These are phyloP conservation scores for Neodon shergylaensis DNA, from an alignment of 2,113 vertebrate genomes.

Conservation along the genomic window DNA sequence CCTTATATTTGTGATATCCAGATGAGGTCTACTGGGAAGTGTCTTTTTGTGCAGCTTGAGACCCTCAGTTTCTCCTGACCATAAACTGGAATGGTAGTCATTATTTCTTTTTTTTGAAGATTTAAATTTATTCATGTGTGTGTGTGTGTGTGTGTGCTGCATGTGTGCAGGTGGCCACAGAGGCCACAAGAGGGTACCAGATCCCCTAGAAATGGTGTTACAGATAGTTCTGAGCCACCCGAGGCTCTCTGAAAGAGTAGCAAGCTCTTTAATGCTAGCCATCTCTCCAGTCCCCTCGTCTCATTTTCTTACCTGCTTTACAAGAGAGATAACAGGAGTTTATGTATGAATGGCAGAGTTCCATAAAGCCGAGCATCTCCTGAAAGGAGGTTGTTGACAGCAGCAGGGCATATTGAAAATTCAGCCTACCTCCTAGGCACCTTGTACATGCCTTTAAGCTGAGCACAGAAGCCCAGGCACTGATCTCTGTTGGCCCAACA, in stretches of 20 bases:
- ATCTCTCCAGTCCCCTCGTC: neutral
- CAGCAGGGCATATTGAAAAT: neutral
- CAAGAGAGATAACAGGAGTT: neutral
- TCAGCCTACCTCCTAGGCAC: rapidly evolving
- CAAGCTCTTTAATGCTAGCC: neutral
- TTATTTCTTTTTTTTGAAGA: neutral
- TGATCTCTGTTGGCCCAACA: constrained; percentile 12
- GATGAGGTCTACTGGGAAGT: neutral
- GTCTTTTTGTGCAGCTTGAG: neutral
- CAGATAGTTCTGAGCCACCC: neutral
- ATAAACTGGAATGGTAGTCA: neutral
- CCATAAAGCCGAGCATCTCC: neutral
- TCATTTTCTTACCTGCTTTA: neutral
- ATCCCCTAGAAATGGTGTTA: neutral
- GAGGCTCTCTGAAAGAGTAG: neutral
- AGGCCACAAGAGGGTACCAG: neutral
- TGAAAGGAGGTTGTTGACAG: neutral
- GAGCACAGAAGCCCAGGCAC: neutral
- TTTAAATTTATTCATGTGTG: neutral
- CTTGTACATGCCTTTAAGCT: neutral
- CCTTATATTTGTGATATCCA: neutral
- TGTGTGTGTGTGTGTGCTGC: too few species aligned
- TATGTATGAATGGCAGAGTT: neutral
- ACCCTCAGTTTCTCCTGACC: neutral
- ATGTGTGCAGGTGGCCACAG: too few species aligned